Percentiles rank a stretch among this genome's conserved stretches.
Conservation (phyloP, 1,140 invertebrate genomes). For the Palaemon carinicauda region DNA sequence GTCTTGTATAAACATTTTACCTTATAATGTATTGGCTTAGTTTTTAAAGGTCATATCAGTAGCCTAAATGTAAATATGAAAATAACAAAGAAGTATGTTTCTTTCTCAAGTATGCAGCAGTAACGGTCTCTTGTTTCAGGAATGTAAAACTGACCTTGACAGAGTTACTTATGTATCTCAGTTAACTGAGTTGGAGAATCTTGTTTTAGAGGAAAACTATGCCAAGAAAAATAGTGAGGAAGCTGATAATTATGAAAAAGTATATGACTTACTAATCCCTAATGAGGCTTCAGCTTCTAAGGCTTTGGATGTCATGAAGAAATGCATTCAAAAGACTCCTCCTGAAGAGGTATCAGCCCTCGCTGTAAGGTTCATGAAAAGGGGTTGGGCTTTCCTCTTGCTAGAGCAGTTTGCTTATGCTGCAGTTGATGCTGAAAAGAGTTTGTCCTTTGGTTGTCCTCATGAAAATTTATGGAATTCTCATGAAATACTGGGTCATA, state of each 20-base stretch:
- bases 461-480: slow-evolving; percentile 50
- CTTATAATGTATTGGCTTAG: too few species aligned
- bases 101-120: background rate
- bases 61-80: background rate
- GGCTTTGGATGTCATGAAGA: slow-evolving; percentile 48
- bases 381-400: slow-evolving; percentile 50
- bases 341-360: slow-evolving; percentile 2
- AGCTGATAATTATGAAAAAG: slow-evolving; percentile 29
- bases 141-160: slow-evolving; percentile 43
- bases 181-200: background rate
- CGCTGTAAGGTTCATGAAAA: slow-evolving; percentile 52
- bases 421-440: slow-evolving; percentile 34
- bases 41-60: too few species aligned
- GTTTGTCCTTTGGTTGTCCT: slow-evolving; percentile 22
- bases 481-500: slow-evolving; percentile 49
- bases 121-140: background rate
- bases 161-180: slow-evolving; percentile 36
- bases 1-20: too few species aligned
- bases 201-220: slow-evolving; percentile 19
- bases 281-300: slow-evolving; percentile 41
- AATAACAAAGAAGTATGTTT: background rate
- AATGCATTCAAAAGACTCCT: slow-evolving; percentile 44
- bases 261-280: slow-evolving; percentile 44
- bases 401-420: slow-evolving; percentile 44
- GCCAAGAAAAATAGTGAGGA: slow-evolving; percentile 44